Conservation (phyloP, 2,888 invertebrate species). For the Biston betularia region DNA sequence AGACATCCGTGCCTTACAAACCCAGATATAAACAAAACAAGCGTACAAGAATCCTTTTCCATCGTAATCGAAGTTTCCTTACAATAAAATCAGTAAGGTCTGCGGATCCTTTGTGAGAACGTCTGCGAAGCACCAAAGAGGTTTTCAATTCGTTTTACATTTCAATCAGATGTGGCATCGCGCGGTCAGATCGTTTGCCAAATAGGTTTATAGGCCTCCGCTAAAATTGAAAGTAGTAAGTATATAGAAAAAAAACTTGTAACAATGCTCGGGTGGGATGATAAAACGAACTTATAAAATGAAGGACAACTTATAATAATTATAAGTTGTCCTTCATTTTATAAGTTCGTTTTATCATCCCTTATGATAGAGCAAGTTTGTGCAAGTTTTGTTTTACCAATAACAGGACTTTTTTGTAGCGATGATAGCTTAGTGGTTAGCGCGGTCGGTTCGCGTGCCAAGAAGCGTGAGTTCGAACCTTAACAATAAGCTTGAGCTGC, state of each 20-base stretch:
- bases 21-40: slow-evolving; percentile 5
- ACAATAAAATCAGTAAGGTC: slow-evolving; percentile 29
- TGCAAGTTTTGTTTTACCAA: too few species aligned
- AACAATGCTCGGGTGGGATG: neutral
- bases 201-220: slow-evolving; percentile 16
- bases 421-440: too few species aligned
- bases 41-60: neutral
- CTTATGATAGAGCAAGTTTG: too few species aligned
- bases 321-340: too few species aligned
- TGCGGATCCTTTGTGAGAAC: slow-evolving; percentile 24
- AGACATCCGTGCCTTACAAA: neutral
- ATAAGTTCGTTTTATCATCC: too few species aligned
- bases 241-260: slow-evolving; percentile 3
- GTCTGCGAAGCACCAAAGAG: slow-evolving; percentile 9
- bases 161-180: slow-evolving; percentile 23
- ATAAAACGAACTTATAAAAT: too few species aligned
- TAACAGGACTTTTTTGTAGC: too few species aligned
- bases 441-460: too few species aligned
- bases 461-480: too few species aligned
- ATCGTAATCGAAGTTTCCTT: neutral
- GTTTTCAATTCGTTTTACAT: slow-evolving; percentile 29
- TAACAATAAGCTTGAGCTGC: too few species aligned
- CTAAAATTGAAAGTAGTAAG: slow-evolving; percentile 7
- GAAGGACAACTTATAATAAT: too few species aligned
- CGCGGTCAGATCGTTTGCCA: slow-evolving; percentile 10